phyloP scores from a whole-genome alignment of 2,888 invertebrate species.

The Drosophila cracens region DNA sequence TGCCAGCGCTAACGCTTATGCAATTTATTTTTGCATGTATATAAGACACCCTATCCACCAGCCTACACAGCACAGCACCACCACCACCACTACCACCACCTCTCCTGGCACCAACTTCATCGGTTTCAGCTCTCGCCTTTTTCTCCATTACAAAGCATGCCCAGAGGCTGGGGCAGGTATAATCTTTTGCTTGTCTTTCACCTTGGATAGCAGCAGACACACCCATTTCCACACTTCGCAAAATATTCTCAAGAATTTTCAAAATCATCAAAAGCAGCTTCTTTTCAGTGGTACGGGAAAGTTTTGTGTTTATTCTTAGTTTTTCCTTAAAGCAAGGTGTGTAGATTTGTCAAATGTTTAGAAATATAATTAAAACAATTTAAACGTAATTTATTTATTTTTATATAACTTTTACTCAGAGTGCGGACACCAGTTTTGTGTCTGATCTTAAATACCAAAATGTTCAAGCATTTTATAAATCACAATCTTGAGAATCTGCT shows the following conservation, averaged over 20 bases:
- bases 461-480: background rate
- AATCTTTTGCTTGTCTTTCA: conserved; percentile 77
- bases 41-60: conserved; percentile 2
- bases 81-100: conserved; percentile 6
- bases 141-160: conserved; percentile 71
- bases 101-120: conserved; percentile 27
- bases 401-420: background rate
- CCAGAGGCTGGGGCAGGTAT: conserved; percentile 74
- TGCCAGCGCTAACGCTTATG: conserved; percentile 63
- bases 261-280: background rate
- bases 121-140: conserved; percentile 27
- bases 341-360: background rate
- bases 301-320: background rate
- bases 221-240: conserved; percentile 10
- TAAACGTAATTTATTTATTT: background rate
- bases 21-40: conserved; percentile 71
- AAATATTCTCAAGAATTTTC: background rate
- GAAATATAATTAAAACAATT: background rate
- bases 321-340: background rate
- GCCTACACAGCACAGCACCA: background rate
- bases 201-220: conserved; percentile 44
- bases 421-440: background rate
- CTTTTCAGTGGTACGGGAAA: background rate
- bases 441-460: background rate
- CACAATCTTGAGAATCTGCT: background rate